Base-by-base conservation (phyloP, 2,113 vertebrate genomes). In the Phasianus colchicus region DNA sequence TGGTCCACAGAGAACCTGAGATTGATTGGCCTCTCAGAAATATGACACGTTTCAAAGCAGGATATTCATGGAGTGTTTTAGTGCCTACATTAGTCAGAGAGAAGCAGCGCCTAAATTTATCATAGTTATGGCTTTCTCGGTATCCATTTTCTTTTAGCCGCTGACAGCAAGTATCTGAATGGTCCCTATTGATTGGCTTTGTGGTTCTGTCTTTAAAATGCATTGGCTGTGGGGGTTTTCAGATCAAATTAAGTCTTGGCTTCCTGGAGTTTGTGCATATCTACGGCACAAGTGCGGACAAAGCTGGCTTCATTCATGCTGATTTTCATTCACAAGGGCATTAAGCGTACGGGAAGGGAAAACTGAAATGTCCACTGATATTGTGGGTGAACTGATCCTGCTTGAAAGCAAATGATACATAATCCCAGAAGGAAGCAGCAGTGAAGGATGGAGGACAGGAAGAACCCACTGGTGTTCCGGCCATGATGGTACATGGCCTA, bases 71-170 rank as follows among this genome's bases (percentile, higher is more conserved):
- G 98, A 98, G 97, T 98, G 98, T 98, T 99, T 99, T 99, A 99
- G 98, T 98, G 99, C 99, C 98, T 99, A 97, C 99, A 99, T 99
- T 99, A 98, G 98, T 98, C 98, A 98, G 98, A 97, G 97, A 97
- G 98, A 97, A 98, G 96, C 96, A 91, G 97, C 30, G 90, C 98
- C 98, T 95, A 94, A 98, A 99, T 99, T 99, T 99, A 99, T 99
- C 99, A 99, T 99, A 98, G 98, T 99, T 99, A 99, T 98, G 98
- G 99, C 98, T 99, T 99, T 98, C 98, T 98, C 83, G 96, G 98
- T 99, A 98, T 99, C 98, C 99, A 98, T 99, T 99, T 99, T 99
- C 98, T 98, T 97, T 97, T 96, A 97, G 97, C 97, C 98, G 98
- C 97, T 98, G 98, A 99, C 98, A 99, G 98, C 98, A 91, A 95